Conservation (phyloP, 1,140 invertebrate genomes). For the Neotoxoptera formosana region DNA sequence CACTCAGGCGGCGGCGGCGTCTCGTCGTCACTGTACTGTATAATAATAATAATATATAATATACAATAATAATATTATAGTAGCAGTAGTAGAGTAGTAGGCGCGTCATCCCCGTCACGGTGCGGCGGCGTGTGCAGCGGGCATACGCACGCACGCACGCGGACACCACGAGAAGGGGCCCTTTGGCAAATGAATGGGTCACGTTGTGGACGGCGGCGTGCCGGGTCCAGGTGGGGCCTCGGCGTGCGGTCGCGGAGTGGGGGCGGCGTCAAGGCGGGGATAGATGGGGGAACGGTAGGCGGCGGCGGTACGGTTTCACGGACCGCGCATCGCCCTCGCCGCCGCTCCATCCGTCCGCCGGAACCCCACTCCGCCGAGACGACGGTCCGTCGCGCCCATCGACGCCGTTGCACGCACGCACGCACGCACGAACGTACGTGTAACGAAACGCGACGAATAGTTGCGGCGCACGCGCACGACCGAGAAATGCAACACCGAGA, state of each 20-base stretch:
- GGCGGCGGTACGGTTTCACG: not conserved
- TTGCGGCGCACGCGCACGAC: not conserved
- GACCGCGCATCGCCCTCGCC: not conserved
- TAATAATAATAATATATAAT: not conserved
- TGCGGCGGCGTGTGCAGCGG: not conserved
- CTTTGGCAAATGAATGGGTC: slow-evolving; percentile 43
- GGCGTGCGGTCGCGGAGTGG: not conserved
- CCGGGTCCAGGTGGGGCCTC: not conserved
- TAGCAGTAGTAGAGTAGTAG: slow-evolving; percentile 1
- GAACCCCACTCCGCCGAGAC: not conserved
- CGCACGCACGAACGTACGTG: not conserved
- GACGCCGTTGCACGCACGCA: not conserved
- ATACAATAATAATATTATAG: not conserved
- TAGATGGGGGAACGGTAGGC: not conserved
- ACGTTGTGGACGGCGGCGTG: slow-evolving; percentile 25
- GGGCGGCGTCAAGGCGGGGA: not conserved
- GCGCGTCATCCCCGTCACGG: slow-evolving; percentile 33
- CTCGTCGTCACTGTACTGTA: not conserved
- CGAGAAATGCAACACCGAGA: not conserved
- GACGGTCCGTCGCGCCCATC: not conserved
- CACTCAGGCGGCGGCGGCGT: not conserved
- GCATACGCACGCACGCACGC: not conserved
- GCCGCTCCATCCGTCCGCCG: not conserved
- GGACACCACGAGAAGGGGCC: slow-evolving; percentile 14
- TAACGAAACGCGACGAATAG: not conserved